A percentile compares a stretch with the other conserved stretches of the same genome.
phyloP scores from a whole-genome alignment of 2,113 vertebrate species.

The Atlantisia rogersi region DNA sequence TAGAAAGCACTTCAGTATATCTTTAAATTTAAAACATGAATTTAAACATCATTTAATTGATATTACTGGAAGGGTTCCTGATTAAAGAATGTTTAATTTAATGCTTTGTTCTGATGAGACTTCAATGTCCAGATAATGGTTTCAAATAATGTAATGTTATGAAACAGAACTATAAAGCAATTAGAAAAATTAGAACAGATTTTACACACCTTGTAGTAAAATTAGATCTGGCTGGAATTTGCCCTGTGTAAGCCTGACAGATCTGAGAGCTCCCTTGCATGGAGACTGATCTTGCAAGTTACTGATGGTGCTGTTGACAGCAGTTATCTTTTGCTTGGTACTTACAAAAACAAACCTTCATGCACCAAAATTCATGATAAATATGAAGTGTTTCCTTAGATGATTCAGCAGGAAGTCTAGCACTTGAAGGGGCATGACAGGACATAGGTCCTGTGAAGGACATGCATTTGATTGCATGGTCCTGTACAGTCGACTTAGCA shows the following conservation, averaged over 20 bases:
- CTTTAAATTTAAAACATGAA: not conserved
- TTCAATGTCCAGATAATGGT: not conserved
- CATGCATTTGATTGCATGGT: not conserved
- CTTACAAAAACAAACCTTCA: not conserved
- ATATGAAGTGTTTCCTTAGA: not conserved
- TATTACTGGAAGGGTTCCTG: not conserved
- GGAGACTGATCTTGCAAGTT: not conserved
- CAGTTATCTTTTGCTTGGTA: not conserved
- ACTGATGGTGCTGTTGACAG: not conserved
- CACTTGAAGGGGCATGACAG: not conserved
- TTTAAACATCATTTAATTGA: not conserved
- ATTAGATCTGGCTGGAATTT: not conserved
- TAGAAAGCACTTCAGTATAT: not conserved
- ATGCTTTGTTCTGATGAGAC: not conserved
- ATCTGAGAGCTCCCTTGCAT: not conserved
- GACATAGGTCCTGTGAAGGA: rapidly evolving
- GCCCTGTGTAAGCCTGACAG: not conserved
- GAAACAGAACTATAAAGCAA: not conserved
- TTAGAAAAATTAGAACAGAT: not conserved
- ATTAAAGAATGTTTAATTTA: not conserved
- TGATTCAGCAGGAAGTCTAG: not conserved
- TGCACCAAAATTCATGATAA: not conserved
- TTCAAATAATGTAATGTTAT: not conserved
- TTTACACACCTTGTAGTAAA: not conserved
- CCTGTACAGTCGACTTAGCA: not conserved